A percentile compares a stretch with the other conserved stretches of the same genome.
Evolutionary conservation across 2,797 vertebrate genomes (phyloP).

Genomic region (Lepus oiostolus): DNA sequence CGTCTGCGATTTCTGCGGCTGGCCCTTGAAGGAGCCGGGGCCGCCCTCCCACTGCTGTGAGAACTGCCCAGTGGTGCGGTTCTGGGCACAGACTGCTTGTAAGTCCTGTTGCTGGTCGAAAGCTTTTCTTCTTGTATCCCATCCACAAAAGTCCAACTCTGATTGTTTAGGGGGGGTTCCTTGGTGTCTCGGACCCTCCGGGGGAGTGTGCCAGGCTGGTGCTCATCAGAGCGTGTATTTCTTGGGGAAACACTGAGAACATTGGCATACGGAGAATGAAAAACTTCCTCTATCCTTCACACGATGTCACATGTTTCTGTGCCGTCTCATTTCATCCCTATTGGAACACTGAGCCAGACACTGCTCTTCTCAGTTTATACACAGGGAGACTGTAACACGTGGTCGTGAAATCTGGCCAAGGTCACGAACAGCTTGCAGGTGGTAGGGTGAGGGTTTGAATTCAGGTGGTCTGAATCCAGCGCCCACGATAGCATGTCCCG

Average conservation of each 20-base stretch:
- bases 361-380: not conserved
- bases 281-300: not conserved
- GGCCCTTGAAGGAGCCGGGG: not conserved
- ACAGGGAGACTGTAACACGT: not conserved
- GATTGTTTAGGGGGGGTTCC: not conserved
- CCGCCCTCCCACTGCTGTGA: not conserved
- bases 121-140: constrained; percentile 1
- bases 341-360: not conserved
- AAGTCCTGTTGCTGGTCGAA: not conserved
- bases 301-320: not conserved
- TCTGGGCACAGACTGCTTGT: not conserved
- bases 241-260: constrained; percentile 39
- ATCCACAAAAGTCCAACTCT: not conserved
- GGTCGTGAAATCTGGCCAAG: not conserved
- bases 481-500: not conserved
- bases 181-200: not conserved
- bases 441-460: not conserved
- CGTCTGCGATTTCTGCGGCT: not conserved
- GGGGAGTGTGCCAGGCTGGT: not conserved
- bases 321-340: not conserved
- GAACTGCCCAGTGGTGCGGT: not conserved
- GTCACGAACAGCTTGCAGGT: not conserved
- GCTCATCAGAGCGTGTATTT: not conserved
- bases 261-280: not conserved
- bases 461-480: not conserved